Conservation (phyloP, 2,113 vertebrate species). For the Notothenia coriiceps region DNA sequence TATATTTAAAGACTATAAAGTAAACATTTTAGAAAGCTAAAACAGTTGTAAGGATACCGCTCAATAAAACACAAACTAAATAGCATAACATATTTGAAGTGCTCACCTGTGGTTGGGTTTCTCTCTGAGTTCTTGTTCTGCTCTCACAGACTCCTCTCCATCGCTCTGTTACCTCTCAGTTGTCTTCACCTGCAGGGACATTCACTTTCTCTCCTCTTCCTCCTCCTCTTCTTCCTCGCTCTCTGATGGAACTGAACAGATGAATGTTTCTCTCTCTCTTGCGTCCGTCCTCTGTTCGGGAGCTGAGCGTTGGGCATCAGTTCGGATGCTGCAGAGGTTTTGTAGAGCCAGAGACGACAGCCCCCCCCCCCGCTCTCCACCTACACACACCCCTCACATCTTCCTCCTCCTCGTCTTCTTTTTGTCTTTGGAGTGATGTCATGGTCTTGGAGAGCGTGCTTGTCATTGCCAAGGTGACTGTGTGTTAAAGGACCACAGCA, state of each 20-base stretch:
- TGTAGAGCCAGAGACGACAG: constrained; percentile 59
- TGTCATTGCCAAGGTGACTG: constrained; percentile 75
- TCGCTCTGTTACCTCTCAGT: constrained; percentile 73
- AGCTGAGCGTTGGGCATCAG: constrained; percentile 69
- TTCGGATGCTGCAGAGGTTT: constrained; percentile 75
- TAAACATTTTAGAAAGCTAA: too few relatives aligned
- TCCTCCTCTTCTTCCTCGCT: constrained; percentile 68
- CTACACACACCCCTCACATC: neutral
- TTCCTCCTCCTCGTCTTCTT: constrained; percentile 51
- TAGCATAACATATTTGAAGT: neutral
- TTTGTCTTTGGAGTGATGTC: constrained; percentile 73
- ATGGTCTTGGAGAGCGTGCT: constrained; percentile 57
- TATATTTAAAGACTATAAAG: too few relatives aligned
- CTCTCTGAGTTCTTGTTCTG: constrained; percentile 41
- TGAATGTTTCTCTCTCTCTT: constrained; percentile 60
- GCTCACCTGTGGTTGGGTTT: constrained; percentile 65
- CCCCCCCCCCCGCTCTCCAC: neutral
- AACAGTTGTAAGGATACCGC: too few relatives aligned
- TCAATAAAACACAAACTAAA: neutral
- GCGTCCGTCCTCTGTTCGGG: constrained; percentile 62
- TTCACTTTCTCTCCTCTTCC: constrained; percentile 72
- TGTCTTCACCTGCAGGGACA: constrained; percentile 84
- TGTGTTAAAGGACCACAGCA: constrained; percentile 17
- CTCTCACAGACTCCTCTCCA: constrained; percentile 78
- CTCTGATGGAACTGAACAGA: constrained; percentile 65